Percentiles rank a stretch among this genome's conserved stretches.
Conservation (phyloP, 1,140 invertebrate genomes). For the Aphelinus atriplicis region DNA sequence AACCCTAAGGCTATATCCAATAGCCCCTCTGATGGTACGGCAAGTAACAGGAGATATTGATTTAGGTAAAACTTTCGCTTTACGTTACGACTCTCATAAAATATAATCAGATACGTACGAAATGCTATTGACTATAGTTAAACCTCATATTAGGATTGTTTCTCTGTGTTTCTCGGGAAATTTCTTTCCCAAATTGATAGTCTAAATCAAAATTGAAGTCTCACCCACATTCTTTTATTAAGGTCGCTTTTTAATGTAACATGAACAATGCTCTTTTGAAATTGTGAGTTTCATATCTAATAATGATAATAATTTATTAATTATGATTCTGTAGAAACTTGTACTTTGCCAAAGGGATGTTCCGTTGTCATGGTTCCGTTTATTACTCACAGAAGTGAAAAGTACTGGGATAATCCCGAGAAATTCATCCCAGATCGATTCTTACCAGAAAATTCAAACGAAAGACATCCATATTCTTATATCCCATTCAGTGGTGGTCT, state of each 20-base stretch:
- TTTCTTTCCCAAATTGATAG: too few relatives aligned
- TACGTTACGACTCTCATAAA: too few relatives aligned
- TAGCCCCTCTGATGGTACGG: conserved; percentile 70
- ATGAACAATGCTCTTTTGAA: too few relatives aligned
- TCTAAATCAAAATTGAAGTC: too few relatives aligned
- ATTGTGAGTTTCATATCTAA: too few relatives aligned
- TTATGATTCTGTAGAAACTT: conserved; percentile 32
- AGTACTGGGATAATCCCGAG: conserved; percentile 73
- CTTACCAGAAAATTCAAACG: conserved; percentile 58
- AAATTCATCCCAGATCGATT: conserved; percentile 78
- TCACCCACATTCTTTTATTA: too few relatives aligned
- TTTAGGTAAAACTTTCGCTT: conserved; percentile 36
- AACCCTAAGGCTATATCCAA: conserved; percentile 68
- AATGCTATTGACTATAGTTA: too few relatives aligned
- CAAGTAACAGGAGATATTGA: conserved; percentile 63
- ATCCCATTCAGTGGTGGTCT: conserved; percentile 70
- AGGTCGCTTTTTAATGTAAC: too few relatives aligned
- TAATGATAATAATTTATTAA: too few relatives aligned
- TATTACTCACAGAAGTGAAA: conserved; percentile 67
- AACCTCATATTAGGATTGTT: too few relatives aligned
- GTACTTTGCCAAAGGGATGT: conserved; percentile 42
- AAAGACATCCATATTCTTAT: conserved; percentile 62
- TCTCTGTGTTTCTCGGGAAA: too few relatives aligned
- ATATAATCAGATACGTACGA: too few relatives aligned
- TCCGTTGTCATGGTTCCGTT: conserved; percentile 38